Conservation (phyloP, 2,888 invertebrate species). For the Chalcis sispes region DNA sequence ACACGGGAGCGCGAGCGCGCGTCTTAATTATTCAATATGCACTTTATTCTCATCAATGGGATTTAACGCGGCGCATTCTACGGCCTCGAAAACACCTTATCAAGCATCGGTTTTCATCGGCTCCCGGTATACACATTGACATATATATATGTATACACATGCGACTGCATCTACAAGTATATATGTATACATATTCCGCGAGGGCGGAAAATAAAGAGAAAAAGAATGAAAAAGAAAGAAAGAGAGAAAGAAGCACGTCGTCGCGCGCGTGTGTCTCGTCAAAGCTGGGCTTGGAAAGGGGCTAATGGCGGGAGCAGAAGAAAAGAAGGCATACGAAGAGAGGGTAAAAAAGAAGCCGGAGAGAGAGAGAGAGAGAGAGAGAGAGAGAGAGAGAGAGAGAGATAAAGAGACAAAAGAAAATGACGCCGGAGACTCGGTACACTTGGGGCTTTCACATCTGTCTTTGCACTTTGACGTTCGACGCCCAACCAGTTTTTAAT, state of each 20-base stretch:
- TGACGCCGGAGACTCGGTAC: too few relatives aligned
- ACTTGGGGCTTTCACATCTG: neutral
- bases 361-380: too few relatives aligned
- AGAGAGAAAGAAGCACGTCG: slow-evolving; percentile 20
- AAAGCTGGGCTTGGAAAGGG: too few relatives aligned
- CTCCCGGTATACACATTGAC: too few relatives aligned
- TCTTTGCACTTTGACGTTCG: slow-evolving; percentile 47
- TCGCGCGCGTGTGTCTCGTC: neutral
- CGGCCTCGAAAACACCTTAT: slow-evolving; percentile 44
- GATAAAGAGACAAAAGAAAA: too few relatives aligned
- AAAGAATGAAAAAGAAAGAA: slow-evolving; percentile 15
- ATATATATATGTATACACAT: too few relatives aligned
- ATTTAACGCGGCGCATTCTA: neutral
- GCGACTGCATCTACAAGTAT: too few relatives aligned
- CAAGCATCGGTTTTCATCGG: slow-evolving; percentile 46
- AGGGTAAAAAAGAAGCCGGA: too few relatives aligned
- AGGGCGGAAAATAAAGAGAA: neutral
- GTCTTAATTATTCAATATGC: slow-evolving; percentile 52
- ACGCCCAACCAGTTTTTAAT: slow-evolving; percentile 54
- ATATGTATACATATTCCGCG: neutral
- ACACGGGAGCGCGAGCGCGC: neutral
- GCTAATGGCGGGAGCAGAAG: too few relatives aligned
- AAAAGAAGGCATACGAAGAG: too few relatives aligned
- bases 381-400: too few relatives aligned
- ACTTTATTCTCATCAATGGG: slow-evolving; percentile 33